Evolutionary conservation across 2,888 invertebrate genomes (phyloP), one percentile per base, ranked within the genome.

Genomic region (Apotomis betuletana): DNA sequence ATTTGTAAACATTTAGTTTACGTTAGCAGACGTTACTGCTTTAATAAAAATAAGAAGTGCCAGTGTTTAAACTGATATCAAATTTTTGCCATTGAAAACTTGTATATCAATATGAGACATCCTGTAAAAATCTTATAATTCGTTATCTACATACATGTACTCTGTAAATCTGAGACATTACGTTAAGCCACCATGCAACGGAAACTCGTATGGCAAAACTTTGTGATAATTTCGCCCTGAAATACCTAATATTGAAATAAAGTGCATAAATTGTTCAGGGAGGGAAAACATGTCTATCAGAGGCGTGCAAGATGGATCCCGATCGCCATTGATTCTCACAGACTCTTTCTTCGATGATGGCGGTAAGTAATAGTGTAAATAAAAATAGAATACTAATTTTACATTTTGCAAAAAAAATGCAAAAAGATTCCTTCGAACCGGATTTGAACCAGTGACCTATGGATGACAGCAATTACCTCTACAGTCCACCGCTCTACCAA

Each of bases 401-500:
- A 6, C 8, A n/a, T n/a, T 13, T 12, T 57, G 52, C 76, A 74
- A 76, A 67, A 70, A 70, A 76, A 67, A 74, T 13, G 57, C 70
- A 83, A 84, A 87, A 83, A 82, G 51, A 75, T 55, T 94, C 94
- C 94, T 93, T 94, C 94, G 94, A 94, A 92, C 94, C 93, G 94
- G 94, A 94, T 94, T 94, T 94, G 94, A 94, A 94, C 94, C 94
- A 94, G 94, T 93, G 94, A 94, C 94, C 94, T 94, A 94, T 94
- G 94, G 94, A 94, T 94, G 58, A 75, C 94, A 83, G 52, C 49
- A 27, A 41, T 49, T 55, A 72, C 74, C 74, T 69, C 76, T 77
- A 76, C 77, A 76, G 76, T 76, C 77, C 76, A 77, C 77, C 77
- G 77, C 77, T 77, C 76, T 76, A 76, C 76, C 86, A 76, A 76